Evolutionary conservation across 2,113 vertebrate species (phyloP).

Genomic region (Cephalophus harveyi): DNA sequence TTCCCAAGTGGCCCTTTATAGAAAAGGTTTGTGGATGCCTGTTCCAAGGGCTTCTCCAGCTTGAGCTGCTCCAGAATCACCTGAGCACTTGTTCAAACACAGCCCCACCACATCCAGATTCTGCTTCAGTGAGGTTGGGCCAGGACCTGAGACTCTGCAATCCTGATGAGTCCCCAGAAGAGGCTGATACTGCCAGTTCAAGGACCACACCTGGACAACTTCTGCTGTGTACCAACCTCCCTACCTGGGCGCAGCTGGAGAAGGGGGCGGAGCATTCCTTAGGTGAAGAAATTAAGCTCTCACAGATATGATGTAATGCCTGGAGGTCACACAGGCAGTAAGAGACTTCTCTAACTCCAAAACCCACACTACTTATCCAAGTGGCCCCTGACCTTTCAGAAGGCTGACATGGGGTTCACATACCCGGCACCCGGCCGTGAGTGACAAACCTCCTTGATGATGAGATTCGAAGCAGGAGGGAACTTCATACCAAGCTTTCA

Average conservation of each 20-base stretch:
- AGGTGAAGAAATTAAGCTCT: background rate
- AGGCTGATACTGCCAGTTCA: background rate
- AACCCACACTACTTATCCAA: background rate
- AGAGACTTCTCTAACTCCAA: background rate
- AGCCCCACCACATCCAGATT: background rate
- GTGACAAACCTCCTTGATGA: background rate
- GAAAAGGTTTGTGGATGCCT: background rate
- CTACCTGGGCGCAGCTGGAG: background rate
- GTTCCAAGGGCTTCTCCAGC: background rate
- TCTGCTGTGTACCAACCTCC: background rate
- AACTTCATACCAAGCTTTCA: background rate
- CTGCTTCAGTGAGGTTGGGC: background rate
- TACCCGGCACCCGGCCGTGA: rapidly evolving
- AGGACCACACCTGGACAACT: background rate
- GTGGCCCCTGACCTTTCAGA: background rate
- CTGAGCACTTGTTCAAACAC: background rate
- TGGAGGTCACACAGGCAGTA: background rate
- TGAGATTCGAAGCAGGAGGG: background rate
- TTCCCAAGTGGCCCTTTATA: background rate
- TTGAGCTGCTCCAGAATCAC: background rate
- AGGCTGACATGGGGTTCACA: background rate
- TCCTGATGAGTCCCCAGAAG: background rate
- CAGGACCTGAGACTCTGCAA: background rate
- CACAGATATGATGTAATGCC: background rate
- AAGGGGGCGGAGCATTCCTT: background rate